Conservation (phyloP, 2,113 vertebrate genomes). For the Phyllostomus hastatus region DNA sequence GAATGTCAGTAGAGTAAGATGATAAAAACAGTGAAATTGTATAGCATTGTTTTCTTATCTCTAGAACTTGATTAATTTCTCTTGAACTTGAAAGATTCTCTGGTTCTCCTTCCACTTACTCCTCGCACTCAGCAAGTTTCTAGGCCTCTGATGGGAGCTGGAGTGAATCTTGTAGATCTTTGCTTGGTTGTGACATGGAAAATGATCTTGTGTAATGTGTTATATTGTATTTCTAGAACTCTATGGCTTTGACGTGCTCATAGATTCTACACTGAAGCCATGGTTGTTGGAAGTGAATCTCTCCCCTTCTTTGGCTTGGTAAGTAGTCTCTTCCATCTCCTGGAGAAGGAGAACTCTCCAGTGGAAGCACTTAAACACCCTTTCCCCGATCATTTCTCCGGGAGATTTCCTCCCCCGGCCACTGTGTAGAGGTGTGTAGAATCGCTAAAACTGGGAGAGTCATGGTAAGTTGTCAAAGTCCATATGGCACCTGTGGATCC, state of each 20-base stretch:
- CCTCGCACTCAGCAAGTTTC: background rate
- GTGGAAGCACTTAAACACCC: background rate
- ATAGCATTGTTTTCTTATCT: background rate
- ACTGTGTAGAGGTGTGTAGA: background rate
- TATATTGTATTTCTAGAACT: constrained; percentile 87
- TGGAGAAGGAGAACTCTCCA: background rate
- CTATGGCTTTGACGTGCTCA: constrained; percentile 98
- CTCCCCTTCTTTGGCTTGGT: constrained; percentile 97
- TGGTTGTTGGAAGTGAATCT: constrained; percentile 99
- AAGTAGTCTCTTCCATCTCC: constrained; percentile 82
- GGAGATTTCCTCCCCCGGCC: background rate
- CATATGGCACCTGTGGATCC: background rate
- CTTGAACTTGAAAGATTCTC: background rate
- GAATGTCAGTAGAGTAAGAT: background rate
- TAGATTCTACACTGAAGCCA: constrained; percentile 95
- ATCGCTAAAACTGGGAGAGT: constrained; percentile 2
- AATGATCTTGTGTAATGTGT: constrained; percentile 50
- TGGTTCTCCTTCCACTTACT: background rate
- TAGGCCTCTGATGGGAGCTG: background rate
- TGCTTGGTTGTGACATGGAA: background rate
- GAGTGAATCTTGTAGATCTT: background rate
- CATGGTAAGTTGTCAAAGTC: constrained; percentile 28
- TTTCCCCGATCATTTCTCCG: background rate
- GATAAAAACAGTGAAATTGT: background rate
- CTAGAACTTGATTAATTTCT: constrained; percentile 10